Percentiles rank a stretch among this genome's conserved stretches.
Evolutionary conservation across 2,113 vertebrate genomes (phyloP).

Genomic region (Crotalus horridus): DNA sequence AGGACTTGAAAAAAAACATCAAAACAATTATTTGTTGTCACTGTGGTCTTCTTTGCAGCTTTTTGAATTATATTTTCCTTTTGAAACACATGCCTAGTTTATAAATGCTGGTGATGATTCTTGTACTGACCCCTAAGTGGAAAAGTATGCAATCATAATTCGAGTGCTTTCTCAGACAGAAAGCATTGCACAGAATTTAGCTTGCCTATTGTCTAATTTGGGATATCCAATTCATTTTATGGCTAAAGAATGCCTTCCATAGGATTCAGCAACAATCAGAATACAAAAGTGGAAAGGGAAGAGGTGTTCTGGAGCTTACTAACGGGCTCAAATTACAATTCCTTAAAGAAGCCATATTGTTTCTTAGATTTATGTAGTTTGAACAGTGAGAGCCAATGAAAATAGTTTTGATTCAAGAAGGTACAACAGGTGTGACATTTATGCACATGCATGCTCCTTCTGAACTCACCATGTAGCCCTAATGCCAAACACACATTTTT

Average conservation of each 20-base stretch:
- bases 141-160: not conserved
- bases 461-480: not conserved
- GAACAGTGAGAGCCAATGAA: not conserved
- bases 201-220: not conserved
- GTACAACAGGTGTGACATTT: not conserved
- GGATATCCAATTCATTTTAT: not conserved
- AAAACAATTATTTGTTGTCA: not conserved
- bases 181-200: not conserved
- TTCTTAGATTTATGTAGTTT: not conserved
- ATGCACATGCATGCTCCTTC: not conserved
- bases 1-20: constrained; percentile 12
- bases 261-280: not conserved
- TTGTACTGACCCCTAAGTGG: not conserved
- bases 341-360: not conserved
- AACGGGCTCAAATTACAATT: not conserved
- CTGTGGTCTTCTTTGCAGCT: not conserved
- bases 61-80: not conserved
- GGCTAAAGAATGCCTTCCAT: not conserved
- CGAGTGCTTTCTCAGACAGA: not conserved
- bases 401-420: not conserved
- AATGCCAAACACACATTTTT: not conserved
- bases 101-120: not conserved
- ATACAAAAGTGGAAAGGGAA: not conserved
- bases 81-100: not conserved
- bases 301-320: not conserved